Evolutionary conservation across 1,140 invertebrate species (phyloP), one percentile per base, ranked within the genome.

Genomic region (Aplysia californica): DNA sequence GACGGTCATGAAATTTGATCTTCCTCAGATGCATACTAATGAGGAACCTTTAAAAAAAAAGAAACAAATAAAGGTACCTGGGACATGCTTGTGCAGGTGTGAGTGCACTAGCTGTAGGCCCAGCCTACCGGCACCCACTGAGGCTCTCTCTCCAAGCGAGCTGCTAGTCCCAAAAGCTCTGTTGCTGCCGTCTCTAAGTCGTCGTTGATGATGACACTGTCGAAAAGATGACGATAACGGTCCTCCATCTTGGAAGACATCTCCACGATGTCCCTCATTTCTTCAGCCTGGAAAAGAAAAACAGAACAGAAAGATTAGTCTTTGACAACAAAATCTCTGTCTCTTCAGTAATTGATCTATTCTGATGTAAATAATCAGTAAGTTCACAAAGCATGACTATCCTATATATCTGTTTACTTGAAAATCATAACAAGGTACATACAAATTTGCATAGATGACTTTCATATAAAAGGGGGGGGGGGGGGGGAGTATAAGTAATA

Each of bases 41-140:
- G 0, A 68, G 3, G 15, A 2, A 4, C 26, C 3, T 41, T 39
- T n/a, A 21, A 3, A 39, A 39, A 3, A 0, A 26, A 6, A 1
- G 5, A 41, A 21, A 26, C 20, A 20, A 26, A 39, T 26, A 0
- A 39, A 68, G n/a, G 29, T 68, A 15, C n/a, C 29, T 21, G n/a
- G 18, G 44, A 50, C 44, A 50, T 50, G 10, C 31, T 59, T 59
- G n/a, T 23, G 31, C 6, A 59, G 21, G 31, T 15, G 6, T 15
- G 31, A 5, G 5, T 23, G 31, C 31, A 59, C 29, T 39, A 67
- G 81, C 77, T 86, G 89, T 97, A 98, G 68, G 98, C 96, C 98
- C 98, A 99, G 85, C 96, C 96, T 29, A 98, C 95, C 6, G 98
- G 98, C 38, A 99, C 97, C 97, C 97, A 99, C 91, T 99, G 97